These are phyloP conservation scores for Hoplodrina ambigua DNA, from an alignment of 2,888 invertebrate species.

Conservation along the genomic window DNA sequence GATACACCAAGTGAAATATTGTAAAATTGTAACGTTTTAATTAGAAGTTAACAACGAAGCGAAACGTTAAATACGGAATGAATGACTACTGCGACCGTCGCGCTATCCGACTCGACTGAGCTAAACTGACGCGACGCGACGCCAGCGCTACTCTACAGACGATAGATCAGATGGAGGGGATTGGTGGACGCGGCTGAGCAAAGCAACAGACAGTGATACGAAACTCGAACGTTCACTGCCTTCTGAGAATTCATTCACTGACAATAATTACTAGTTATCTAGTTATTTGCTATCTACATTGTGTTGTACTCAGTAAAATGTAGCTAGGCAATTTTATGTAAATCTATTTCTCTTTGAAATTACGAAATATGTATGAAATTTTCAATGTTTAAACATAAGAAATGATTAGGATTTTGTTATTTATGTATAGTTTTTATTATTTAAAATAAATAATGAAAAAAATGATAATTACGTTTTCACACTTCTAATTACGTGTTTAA, in stretches of 20 bases:
- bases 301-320: constrained; percentile 61
- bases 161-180: constrained; percentile 60
- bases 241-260: constrained; percentile 86
- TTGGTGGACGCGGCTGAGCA: constrained; percentile 68
- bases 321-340: constrained; percentile 64
- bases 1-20: neutral
- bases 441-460: neutral
- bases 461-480: too few relatives aligned
- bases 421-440: too few relatives aligned
- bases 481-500: too few relatives aligned
- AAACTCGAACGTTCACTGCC: constrained; percentile 79
- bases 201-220: constrained; percentile 70
- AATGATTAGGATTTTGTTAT: too few relatives aligned
- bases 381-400: neutral
- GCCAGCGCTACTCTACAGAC: constrained; percentile 38
- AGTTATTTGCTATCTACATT: constrained; percentile 77
- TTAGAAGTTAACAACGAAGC: constrained; percentile 6
- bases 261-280: constrained; percentile 75
- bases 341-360: constrained; percentile 42
- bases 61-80: constrained; percentile 37
- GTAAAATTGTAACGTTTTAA: constrained; percentile 3
- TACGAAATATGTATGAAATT: constrained; percentile 8
- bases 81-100: constrained; percentile 26
- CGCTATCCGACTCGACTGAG: constrained; percentile 35
- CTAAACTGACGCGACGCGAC: constrained; percentile 29